Conservation (phyloP, 2,888 invertebrate genomes). For the Drosophila rellima region DNA sequence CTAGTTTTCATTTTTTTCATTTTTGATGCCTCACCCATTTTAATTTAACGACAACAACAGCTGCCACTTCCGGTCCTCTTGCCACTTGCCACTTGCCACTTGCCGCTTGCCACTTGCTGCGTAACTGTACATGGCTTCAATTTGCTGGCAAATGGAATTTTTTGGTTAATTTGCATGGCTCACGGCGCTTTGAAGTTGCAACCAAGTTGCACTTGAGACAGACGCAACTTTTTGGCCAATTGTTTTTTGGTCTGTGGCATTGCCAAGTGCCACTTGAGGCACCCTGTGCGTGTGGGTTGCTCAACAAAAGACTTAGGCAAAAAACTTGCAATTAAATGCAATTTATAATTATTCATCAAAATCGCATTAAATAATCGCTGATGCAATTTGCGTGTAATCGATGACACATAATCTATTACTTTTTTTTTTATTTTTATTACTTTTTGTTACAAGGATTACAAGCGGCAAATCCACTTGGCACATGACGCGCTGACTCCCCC, state of each 20-base stretch:
- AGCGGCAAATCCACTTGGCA: slow-evolving; percentile 76
- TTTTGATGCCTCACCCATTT: slow-evolving; percentile 32
- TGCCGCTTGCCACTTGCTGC: slow-evolving; percentile 9
- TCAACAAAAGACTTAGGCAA: slow-evolving; percentile 62
- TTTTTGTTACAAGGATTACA: slow-evolving; percentile 67
- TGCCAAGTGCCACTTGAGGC: slow-evolving; percentile 29
- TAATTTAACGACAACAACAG: slow-evolving; percentile 57
- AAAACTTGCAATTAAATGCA: slow-evolving; percentile 41
- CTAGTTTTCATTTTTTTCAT: slow-evolving; percentile 6
- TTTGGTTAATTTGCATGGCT: slow-evolving; percentile 62
- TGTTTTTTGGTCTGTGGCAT: slow-evolving; percentile 51
- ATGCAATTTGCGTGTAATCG: slow-evolving; percentile 64
- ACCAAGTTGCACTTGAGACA: slow-evolving; percentile 57
- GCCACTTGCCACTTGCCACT: slow-evolving; percentile 1
- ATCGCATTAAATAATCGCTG: slow-evolving; percentile 58
- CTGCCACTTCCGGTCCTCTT: slow-evolving; percentile 24
- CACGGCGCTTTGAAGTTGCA: slow-evolving; percentile 52
- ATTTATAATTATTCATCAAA: slow-evolving; percentile 57
- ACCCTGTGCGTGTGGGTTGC: neutral
- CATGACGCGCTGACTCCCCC: slow-evolving; percentile 57
- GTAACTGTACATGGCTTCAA: slow-evolving; percentile 40
- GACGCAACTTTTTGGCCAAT: slow-evolving; percentile 46
- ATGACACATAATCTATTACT: slow-evolving; percentile 34
- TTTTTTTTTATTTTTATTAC: too few relatives aligned
- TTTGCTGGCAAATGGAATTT: slow-evolving; percentile 47